Base-by-base conservation (phyloP, 2,888 invertebrate species). In the Sarcophaga subvicina region DNA sequence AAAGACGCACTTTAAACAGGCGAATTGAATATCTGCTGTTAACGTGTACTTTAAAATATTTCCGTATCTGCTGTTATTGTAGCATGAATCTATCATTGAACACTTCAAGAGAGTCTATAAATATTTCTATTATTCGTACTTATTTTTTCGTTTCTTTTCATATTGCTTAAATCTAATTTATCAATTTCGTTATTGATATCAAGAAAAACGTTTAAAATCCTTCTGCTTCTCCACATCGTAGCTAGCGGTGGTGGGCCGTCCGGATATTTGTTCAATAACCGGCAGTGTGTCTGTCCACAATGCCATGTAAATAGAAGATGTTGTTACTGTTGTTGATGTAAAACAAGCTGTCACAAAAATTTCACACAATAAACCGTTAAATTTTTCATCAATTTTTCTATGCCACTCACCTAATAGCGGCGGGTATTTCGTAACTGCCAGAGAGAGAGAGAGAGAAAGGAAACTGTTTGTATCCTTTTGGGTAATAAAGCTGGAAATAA, bases 331-430 rank as follows among this genome's bases (percentile, higher is more conserved):
- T 49, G 14, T 67, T 54, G 27, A 71, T 76, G 79, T 79, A 82
- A 82, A 82, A 86, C 75, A 82, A 80, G 76, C 86, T 83, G 82
- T 86, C 76, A 80, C 78, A 82, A 82, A 80, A 71, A 37, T 37
- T 82, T 82, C 60, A 79, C 70, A 22, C 79, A 79, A 75, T 37
- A 85, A 82, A 82, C 54, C 76, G 76, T 86, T 80, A 67, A 79
- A 82, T 67, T 71, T 62, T 60, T 71, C 66, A 77, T 83, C 59
- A 76, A 59, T 66, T 60, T 64, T 70, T 22, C 62, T 62, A 22
- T 62, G 12, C 54, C 54, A 54, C 54, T 14, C 54, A 54, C 17
- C 4, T 14, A 54, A 0, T 2, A 37, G 37, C 37, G 37, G 8
- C 37, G 37, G 37, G 10, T 37, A 37, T 37, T 54, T 54, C 17